phyloP scores from a whole-genome alignment of 2,888 invertebrate genomes.

The Drosophila imparisetae region DNA sequence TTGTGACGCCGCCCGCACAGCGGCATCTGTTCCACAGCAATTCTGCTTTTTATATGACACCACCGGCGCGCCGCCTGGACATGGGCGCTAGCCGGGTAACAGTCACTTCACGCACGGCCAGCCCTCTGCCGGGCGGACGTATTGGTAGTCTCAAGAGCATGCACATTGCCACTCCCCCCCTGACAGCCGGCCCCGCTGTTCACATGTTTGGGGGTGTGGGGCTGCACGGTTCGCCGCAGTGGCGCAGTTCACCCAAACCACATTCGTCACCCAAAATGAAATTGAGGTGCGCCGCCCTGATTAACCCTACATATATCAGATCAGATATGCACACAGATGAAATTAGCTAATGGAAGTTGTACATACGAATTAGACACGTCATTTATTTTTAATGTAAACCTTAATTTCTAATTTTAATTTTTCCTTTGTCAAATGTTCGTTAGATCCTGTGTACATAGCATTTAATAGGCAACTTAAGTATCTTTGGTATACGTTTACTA shows the following conservation, averaged over 20 bases:
- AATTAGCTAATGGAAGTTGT: constrained; percentile 41
- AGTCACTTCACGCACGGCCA: constrained; percentile 83
- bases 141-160: constrained; percentile 88
- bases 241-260: constrained; percentile 87
- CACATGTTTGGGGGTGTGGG: constrained; percentile 34
- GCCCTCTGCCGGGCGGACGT: constrained; percentile 86
- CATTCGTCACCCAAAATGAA: constrained; percentile 97
- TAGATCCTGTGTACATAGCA: background rate
- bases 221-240: constrained; percentile 86
- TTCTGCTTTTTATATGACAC: constrained; percentile 89
- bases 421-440: background rate
- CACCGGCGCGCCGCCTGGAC: constrained; percentile 87
- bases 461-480: background rate
- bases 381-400: background rate
- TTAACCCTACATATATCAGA: background rate
- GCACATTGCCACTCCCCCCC: constrained; percentile 84
- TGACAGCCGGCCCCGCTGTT: constrained; percentile 32
- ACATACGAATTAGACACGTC: background rate
- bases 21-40: constrained; percentile 87
- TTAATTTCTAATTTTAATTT: background rate
- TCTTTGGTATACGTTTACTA: background rate
- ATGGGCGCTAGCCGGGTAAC: constrained; percentile 73
- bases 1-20: constrained; percentile 89
- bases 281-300: constrained; percentile 88
- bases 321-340: constrained; percentile 12